Conservation (phyloP, 2,113 vertebrate species). For the Phalacrocorax brasilianus region DNA sequence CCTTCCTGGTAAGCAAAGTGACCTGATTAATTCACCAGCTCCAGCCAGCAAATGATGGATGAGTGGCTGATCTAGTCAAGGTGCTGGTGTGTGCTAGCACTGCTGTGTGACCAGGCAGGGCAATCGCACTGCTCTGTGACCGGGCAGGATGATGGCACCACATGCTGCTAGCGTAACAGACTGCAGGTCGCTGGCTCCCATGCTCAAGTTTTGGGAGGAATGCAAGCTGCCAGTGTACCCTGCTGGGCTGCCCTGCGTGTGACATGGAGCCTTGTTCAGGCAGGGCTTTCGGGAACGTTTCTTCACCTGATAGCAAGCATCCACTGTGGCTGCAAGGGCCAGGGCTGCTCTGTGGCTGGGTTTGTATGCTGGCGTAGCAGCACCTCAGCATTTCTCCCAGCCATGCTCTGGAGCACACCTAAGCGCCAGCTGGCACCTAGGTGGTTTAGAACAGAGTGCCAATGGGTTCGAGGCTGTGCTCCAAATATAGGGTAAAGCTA, state of each 20-base stretch:
- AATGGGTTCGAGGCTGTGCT: background rate
- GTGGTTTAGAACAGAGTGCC: background rate
- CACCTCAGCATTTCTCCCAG: background rate
- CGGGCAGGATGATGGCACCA: background rate
- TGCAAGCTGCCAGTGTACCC: background rate
- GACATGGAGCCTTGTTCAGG: background rate
- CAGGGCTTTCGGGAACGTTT: background rate
- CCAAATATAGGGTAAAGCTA: background rate
- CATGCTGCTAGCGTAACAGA: background rate
- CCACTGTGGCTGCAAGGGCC: accelerated
- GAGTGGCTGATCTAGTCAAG: background rate
- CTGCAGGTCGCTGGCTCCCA: accelerated
- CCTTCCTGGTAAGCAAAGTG: background rate
- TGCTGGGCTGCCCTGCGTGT: accelerated
- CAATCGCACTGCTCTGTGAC: background rate
- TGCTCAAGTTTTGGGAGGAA: background rate
- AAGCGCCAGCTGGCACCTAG: background rate
- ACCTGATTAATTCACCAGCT: background rate
- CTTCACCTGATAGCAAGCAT: background rate
- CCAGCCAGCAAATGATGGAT: background rate
- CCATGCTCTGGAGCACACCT: background rate
- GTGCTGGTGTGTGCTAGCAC: background rate
- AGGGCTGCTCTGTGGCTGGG: background rate
- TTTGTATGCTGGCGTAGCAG: accelerated
- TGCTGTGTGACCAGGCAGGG: background rate